A percentile compares a stretch with the other conserved stretches of the same genome.
Conservation (phyloP, 2,888 invertebrate species). For the Oscheius myriophilus region DNA sequence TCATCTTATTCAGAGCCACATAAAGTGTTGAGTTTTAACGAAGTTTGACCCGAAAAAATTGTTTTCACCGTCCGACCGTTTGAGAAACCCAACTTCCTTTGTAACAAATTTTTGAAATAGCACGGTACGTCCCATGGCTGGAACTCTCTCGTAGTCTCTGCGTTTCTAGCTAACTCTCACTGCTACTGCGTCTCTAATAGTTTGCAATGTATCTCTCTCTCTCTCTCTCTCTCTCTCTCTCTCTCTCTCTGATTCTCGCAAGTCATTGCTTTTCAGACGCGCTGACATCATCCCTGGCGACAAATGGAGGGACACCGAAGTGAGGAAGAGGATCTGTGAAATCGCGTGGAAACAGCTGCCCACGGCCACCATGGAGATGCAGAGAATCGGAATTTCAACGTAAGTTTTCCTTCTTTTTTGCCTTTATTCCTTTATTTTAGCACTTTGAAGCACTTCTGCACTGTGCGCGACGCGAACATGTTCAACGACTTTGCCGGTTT, state of each 20-base stretch:
- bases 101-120: no score
- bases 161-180: no score
- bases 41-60: no score
- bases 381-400: slow-evolving; percentile 33
- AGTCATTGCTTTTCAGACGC: slow-evolving; percentile 36
- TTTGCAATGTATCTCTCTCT: not conserved
- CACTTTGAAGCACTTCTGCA: slow-evolving; percentile 24
- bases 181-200: no score
- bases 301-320: slow-evolving; percentile 44
- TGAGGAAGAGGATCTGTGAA: slow-evolving; percentile 33
- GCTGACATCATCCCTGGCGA: slow-evolving; percentile 27
- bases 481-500: slow-evolving; percentile 27
- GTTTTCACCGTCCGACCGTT: no score
- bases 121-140: no score
- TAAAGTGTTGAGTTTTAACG: no score
- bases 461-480: slow-evolving; percentile 28
- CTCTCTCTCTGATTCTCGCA: no score
- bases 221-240: no score
- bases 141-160: no score
- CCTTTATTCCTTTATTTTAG: slow-evolving; percentile 6
- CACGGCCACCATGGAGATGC: slow-evolving; percentile 33
- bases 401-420: not conserved
- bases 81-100: no score
- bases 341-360: slow-evolving; percentile 43
- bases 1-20: no score